Evolutionary conservation across 2,888 invertebrate species (phyloP).

Genomic region (Encarsia formosa): DNA sequence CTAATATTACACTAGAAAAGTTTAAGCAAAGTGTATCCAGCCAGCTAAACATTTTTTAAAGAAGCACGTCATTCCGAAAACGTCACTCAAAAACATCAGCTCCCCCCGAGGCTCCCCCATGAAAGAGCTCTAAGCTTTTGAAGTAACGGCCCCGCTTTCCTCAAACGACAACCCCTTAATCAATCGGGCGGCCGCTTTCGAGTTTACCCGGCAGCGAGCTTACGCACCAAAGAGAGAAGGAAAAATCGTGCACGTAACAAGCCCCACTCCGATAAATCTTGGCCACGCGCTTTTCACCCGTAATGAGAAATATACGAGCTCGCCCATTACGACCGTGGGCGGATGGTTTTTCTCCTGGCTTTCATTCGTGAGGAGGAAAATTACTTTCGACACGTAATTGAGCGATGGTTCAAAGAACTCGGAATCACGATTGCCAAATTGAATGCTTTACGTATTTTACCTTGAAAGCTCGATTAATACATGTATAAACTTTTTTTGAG

Average conservation of each 20-base stretch:
- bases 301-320: slow-evolving; percentile 24
- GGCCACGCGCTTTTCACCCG: slow-evolving; percentile 14
- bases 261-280: slow-evolving; percentile 41
- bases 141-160: slow-evolving; percentile 40
- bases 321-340: slow-evolving; percentile 8
- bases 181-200: slow-evolving; percentile 42
- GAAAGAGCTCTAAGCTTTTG: slow-evolving; percentile 28
- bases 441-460: too few relatives aligned
- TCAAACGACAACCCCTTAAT: slow-evolving; percentile 48
- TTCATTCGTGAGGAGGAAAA: neutral
- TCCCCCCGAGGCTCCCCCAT: too few relatives aligned
- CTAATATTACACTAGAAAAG: too few relatives aligned
- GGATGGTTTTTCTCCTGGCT: neutral
- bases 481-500: too few relatives aligned
- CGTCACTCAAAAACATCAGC: too few relatives aligned
- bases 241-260: slow-evolving; percentile 37
- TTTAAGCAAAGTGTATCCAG: too few relatives aligned
- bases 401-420: neutral
- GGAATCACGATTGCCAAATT: too few relatives aligned
- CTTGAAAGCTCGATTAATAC: too few relatives aligned
- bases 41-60: too few relatives aligned
- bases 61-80: too few relatives aligned
- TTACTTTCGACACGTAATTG: slow-evolving; percentile 20
- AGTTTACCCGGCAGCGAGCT: slow-evolving; percentile 23
- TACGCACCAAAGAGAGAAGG: slow-evolving; percentile 27